These are phyloP conservation scores for Danionella dracula DNA, from an alignment of 2,797 vertebrate species.

Conservation along the genomic window DNA sequence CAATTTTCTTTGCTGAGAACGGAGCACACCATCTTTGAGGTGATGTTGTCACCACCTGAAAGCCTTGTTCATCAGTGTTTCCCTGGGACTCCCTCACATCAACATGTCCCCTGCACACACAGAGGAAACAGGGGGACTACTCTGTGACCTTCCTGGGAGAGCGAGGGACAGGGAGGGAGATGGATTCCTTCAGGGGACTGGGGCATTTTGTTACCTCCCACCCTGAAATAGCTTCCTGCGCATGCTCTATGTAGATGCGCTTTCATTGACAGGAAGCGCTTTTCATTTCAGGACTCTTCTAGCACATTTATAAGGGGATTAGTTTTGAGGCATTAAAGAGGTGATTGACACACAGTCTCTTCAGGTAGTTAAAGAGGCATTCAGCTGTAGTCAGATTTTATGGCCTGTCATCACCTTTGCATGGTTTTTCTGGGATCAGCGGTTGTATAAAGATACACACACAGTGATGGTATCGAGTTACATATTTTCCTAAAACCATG, in stretches of 20 bases:
- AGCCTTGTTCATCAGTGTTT: slow-evolving; percentile 29
- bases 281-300: slow-evolving; percentile 2
- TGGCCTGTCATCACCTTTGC: slow-evolving; percentile 44
- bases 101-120: neutral
- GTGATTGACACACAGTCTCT: slow-evolving; percentile 24
- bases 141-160: slow-evolving; percentile 7
- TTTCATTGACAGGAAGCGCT: slow-evolving; percentile 8
- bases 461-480: neutral
- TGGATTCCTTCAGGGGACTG: neutral
- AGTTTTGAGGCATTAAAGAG: slow-evolving; percentile 18
- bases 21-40: no score
- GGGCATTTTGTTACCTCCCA: slow-evolving; percentile 20
- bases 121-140: neutral
- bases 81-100: slow-evolving; percentile 31
- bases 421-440: neutral
- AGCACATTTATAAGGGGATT: slow-evolving; percentile 18
- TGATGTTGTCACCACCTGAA: no score
- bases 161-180: neutral
- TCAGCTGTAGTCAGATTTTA: slow-evolving; percentile 45
- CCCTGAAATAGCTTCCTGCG: slow-evolving; percentile 30
- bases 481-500: neutral
- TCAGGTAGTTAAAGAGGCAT: slow-evolving; percentile 32
- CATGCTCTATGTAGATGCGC: slow-evolving; percentile 5
- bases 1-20: no score
- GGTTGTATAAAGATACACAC: neutral